Evolutionary conservation across 2,888 invertebrate genomes (phyloP).

Genomic region (Cheilosia vulpina): DNA sequence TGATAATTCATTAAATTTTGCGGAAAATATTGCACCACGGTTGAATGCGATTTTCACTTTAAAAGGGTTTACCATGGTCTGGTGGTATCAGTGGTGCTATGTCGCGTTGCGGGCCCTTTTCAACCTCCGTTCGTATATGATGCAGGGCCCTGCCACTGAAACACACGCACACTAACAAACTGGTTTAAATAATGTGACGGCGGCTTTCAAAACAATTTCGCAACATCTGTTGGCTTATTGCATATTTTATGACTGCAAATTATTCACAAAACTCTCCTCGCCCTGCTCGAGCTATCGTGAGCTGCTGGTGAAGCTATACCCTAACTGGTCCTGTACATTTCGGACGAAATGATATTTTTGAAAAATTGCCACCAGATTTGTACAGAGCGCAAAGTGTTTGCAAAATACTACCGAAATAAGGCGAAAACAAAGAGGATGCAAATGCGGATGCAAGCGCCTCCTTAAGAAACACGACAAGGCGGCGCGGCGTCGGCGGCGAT

Average conservation of each 20-base stretch:
- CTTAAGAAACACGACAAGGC: slow-evolving; percentile 16
- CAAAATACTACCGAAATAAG: slow-evolving; percentile 29
- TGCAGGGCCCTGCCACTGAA: background rate
- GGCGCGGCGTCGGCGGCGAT: background rate
- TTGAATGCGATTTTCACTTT: slow-evolving; percentile 64
- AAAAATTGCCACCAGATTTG: slow-evolving; percentile 73
- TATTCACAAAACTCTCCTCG: slow-evolving; percentile 82
- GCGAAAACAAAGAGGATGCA: slow-evolving; percentile 14
- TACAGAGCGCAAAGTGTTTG: slow-evolving; percentile 37
- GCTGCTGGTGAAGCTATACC: slow-evolving; percentile 29
- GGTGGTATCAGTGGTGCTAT: slow-evolving; percentile 30
- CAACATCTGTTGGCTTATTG: slow-evolving; percentile 84
- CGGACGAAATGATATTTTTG: slow-evolving; percentile 72
- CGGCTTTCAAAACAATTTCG: slow-evolving; percentile 84
- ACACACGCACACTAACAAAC: slow-evolving; percentile 13
- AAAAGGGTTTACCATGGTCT: slow-evolving; percentile 44
- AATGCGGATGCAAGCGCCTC: slow-evolving; percentile 42
- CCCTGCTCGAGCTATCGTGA: slow-evolving; percentile 71
- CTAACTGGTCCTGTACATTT: slow-evolving; percentile 33
- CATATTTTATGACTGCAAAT: slow-evolving; percentile 84
- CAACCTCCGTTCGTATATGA: slow-evolving; percentile 12
- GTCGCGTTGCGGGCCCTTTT: slow-evolving; percentile 14
- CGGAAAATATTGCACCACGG: slow-evolving; percentile 70
- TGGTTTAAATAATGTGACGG: slow-evolving; percentile 83
- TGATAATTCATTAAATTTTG: slow-evolving; percentile 73